These are phyloP conservation scores for Andrena cerasifolii DNA, from an alignment of 1,140 invertebrate genomes.

Conservation along the genomic window DNA sequence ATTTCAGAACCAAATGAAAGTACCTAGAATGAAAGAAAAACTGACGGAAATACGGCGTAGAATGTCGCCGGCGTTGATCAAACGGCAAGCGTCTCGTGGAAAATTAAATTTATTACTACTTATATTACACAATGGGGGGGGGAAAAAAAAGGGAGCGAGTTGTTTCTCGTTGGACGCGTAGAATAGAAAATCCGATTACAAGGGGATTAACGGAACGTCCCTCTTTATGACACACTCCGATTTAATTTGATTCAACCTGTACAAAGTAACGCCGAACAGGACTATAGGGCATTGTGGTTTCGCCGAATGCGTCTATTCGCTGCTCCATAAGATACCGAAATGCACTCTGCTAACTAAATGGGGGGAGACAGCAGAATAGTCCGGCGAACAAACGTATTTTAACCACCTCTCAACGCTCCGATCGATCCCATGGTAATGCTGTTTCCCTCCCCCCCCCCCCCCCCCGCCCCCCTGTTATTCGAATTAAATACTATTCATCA, in stretches of 20 bases:
- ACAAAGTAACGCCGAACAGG: constrained; percentile 45
- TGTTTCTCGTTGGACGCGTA: constrained; percentile 1
- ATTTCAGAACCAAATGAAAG: too few species aligned
- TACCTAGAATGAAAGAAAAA: neutral
- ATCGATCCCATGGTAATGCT: constrained; percentile 21
- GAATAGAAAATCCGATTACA: constrained; percentile 40
- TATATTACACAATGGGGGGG: neutral
- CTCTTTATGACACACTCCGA: constrained; percentile 43
- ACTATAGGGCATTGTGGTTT: constrained; percentile 34
- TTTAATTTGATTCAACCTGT: constrained; percentile 51
- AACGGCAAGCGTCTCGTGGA: constrained; percentile 14
- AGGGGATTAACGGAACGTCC: constrained; percentile 43
- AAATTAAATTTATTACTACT: constrained; percentile 42
- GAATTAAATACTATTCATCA: constrained; percentile 4
- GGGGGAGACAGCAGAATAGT: constrained; percentile 7
- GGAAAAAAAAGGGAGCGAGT: neutral
- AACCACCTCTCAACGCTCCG: constrained; percentile 32
- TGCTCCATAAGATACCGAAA: constrained; percentile 26
- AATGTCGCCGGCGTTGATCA: constrained; percentile 17
- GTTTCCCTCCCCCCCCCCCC: neutral
- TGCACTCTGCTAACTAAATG: neutral
- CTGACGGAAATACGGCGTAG: neutral
- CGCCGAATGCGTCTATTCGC: constrained; percentile 23
- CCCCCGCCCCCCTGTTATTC: too few species aligned
- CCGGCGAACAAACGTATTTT: constrained; percentile 41